Percentiles rank a stretch among this genome's conserved stretches.
phyloP scores from a whole-genome alignment of 2,113 vertebrate genomes.

The Mormyrus lacerda region DNA sequence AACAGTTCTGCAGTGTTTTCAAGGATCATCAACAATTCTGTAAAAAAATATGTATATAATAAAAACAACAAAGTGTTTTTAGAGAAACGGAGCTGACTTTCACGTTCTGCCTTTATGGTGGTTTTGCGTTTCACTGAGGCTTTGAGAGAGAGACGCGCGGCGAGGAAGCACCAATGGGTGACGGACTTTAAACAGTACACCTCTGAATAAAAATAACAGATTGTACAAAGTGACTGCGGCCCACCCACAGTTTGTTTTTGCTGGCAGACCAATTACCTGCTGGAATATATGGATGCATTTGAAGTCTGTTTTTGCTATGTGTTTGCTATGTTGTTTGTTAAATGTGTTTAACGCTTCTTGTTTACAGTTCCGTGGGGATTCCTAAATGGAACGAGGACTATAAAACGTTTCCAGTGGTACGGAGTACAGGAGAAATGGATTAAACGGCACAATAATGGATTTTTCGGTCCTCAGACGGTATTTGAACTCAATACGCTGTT shows the following conservation, averaged over 20 bases:
- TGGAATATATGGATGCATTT: conserved; percentile 19
- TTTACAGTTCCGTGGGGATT: neutral
- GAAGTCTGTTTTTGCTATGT: conserved; percentile 30
- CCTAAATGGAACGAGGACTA: neutral
- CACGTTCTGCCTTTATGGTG: neutral
- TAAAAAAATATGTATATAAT: neutral
- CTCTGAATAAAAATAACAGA: conserved; percentile 22
- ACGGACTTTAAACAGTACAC: conserved; percentile 5
- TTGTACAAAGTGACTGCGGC: conserved; percentile 6
- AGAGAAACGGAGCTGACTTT: neutral
- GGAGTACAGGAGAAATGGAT: neutral
- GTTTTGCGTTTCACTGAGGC: neutral
- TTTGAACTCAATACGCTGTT: neutral
- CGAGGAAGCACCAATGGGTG: neutral
- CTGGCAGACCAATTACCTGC: neutral
- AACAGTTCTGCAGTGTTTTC: neutral
- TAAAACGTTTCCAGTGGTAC: neutral
- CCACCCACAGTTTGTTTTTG: conserved; percentile 29
- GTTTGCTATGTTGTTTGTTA: conserved; percentile 34
- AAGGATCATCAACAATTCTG: neutral
- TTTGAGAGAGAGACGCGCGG: neutral
- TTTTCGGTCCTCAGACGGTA: neutral
- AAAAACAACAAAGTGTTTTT: neutral
- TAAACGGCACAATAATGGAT: neutral
- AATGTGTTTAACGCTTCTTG: conserved; percentile 7